These are phyloP conservation scores for Baccha elongata DNA, from an alignment of 2,888 invertebrate species.

Conservation along the genomic window DNA sequence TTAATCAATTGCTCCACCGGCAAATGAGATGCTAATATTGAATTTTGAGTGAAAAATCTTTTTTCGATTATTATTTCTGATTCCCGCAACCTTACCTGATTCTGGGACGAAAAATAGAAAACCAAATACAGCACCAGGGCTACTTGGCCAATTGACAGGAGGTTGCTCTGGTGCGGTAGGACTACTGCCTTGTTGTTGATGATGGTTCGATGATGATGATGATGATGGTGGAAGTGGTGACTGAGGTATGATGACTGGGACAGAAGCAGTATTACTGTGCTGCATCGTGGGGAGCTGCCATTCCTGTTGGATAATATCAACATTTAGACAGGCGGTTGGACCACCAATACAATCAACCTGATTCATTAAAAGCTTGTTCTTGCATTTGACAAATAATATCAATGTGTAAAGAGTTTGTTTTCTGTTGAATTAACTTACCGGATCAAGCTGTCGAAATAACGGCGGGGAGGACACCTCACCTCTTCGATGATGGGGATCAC, in stretches of 20 bases:
- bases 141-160: constrained; percentile 40
- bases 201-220: constrained; percentile 12
- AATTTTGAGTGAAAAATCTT: constrained; percentile 45
- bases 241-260: background rate
- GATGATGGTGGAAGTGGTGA: background rate
- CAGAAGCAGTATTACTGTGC: constrained; percentile 35
- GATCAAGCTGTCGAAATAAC: constrained; percentile 4
- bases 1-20: constrained; percentile 62
- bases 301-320: constrained; percentile 18
- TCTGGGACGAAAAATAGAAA: constrained; percentile 55
- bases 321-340: constrained; percentile 6
- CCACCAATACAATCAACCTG: constrained; percentile 49
- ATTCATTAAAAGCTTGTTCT: constrained; percentile 23
- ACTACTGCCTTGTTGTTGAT: background rate
- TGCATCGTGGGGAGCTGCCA: constrained; percentile 3
- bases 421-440: constrained; percentile 35
- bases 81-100: constrained; percentile 45
- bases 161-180: constrained; percentile 1
- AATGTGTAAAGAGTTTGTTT: constrained; percentile 11
- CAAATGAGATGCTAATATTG: constrained; percentile 69
- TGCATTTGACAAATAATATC: constrained; percentile 32
- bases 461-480: background rate
- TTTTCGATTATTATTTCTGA: constrained; percentile 34
- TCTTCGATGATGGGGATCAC: background rate
- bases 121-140: constrained; percentile 37